These are phyloP conservation scores for Thelaira solivaga DNA, from an alignment of 2,888 invertebrate species.

Conservation along the genomic window DNA sequence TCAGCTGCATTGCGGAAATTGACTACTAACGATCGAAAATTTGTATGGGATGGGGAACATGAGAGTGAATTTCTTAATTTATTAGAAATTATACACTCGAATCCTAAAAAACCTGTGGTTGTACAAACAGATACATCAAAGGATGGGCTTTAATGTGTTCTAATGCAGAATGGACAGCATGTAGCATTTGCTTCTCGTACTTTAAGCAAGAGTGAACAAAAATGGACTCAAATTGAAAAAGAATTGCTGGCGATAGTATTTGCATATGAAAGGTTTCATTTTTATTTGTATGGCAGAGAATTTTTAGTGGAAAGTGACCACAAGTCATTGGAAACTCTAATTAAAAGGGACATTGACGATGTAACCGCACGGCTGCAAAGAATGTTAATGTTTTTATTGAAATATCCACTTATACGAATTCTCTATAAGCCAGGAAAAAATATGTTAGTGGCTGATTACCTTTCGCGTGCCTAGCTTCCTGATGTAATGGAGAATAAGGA, in stretches of 20 bases:
- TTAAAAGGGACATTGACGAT: slow-evolving; percentile 65
- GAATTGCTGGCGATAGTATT: slow-evolving; percentile 53
- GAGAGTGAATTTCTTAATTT: slow-evolving; percentile 53
- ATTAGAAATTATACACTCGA: slow-evolving; percentile 31
- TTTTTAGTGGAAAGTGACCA: slow-evolving; percentile 65
- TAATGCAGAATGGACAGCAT: slow-evolving; percentile 68
- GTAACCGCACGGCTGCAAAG: slow-evolving; percentile 50
- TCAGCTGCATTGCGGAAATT: slow-evolving; percentile 24
- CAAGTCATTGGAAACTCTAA: slow-evolving; percentile 68
- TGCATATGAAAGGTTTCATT: neutral
- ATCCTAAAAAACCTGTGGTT: slow-evolving; percentile 13
- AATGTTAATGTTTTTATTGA: neutral
- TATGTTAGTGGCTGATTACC: neutral
- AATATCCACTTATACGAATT: neutral
- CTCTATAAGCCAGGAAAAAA: slow-evolving; percentile 29
- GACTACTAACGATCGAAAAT: neutral
- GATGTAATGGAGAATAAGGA: neutral
- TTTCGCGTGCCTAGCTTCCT: neutral
- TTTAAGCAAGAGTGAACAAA: slow-evolving; percentile 65
- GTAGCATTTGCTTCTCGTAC: slow-evolving; percentile 65
- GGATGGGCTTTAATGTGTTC: slow-evolving; percentile 63
- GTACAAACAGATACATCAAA: slow-evolving; percentile 64
- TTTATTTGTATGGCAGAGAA: slow-evolving; percentile 58
- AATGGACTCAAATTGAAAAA: slow-evolving; percentile 63
- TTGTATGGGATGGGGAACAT: slow-evolving; percentile 46